Base-by-base conservation (phyloP, 2,888 invertebrate species). In the Abscondita cerata region DNA sequence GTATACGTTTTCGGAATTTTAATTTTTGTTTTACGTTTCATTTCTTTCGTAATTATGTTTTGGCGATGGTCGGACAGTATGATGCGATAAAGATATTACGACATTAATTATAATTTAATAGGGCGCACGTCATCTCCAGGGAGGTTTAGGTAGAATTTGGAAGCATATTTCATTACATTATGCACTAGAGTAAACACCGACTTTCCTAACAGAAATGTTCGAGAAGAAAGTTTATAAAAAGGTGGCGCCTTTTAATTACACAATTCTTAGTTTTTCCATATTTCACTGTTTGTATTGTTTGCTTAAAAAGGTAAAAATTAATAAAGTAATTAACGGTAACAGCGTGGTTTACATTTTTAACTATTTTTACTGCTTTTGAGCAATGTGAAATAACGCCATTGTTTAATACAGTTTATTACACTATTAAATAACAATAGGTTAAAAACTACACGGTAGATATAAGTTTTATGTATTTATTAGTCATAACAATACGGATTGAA, bases 101-200 rank as follows among this genome's bases (percentile, higher is more conserved):
- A 51, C 54, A 47, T 55, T 60, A 60, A 60, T 60, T 60, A 54
- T 44, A 54, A 60, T 55, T 60, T 60, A 60, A 60, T 60, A 48
- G 60, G 52, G 31, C 38, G 16, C 36, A 59, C 47, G 19, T 36
- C 40, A 34, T 36, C 40, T 9, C 25, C 9, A 19, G 25, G 13
- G 25, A 19, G 20, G 40, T 54, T 41, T 12, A 19, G 51, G 19
- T 34, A 44, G 34, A 55, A 60, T 60, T 54, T 31, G 50, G 33
- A 20, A 60, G 44, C 60, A 55, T 60, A 60, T 60, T 60, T 60
- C 55, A 34, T 60, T 44, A 54, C 38, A 51, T 55, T 60, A 60
- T 44, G 13, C 60, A 41, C 60, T 55, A 31, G 55, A 55, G 51
- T 55, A 36, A 60, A 50, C 55, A 50, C 41, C 41, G 60, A 60